Percentiles rank a stretch among this genome's conserved stretches.
Conservation (phyloP, 2,888 invertebrate species). For the Clepsis dumicolana region DNA sequence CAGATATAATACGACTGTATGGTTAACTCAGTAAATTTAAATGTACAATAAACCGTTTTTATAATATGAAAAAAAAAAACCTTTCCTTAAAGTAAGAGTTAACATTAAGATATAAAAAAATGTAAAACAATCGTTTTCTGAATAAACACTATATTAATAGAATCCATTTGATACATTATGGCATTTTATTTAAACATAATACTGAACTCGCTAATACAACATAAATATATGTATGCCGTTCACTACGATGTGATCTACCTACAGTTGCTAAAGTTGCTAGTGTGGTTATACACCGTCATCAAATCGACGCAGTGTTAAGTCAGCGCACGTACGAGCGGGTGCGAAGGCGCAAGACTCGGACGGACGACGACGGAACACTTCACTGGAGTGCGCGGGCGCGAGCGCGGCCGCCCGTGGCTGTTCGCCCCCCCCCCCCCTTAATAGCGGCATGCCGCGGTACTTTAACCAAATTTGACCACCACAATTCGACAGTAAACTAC, state of each 20-base stretch:
- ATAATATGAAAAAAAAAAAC: conserved; percentile 63
- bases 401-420: not conserved
- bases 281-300: conserved; percentile 50
- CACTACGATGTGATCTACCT: conserved; percentile 52
- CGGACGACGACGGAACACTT: not conserved
- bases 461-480: conserved; percentile 6
- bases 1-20: conserved; percentile 68
- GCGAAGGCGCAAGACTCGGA: not conserved
- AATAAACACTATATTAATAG: conserved; percentile 68
- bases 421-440: not conserved
- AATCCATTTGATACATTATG: conserved; percentile 83
- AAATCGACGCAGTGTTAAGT: conserved; percentile 56
- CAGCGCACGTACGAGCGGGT: conserved; percentile 43
- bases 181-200: conserved; percentile 80
- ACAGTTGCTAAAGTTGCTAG: conserved; percentile 38
- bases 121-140: conserved; percentile 67
- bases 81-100: conserved; percentile 69
- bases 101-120: conserved; percentile 66
- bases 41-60: conserved; percentile 75
- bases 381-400: not conserved
- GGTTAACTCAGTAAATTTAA: conserved; percentile 70
- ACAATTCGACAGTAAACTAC: conserved; percentile 23
- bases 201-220: conserved; percentile 85
- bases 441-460: not conserved
- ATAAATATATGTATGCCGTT: conserved; percentile 76